Percentiles rank a stretch among this genome's conserved stretches.
These are phyloP conservation scores for Rotaria macrura DNA, from an alignment of 2,888 invertebrate genomes.

Conservation along the genomic window DNA sequence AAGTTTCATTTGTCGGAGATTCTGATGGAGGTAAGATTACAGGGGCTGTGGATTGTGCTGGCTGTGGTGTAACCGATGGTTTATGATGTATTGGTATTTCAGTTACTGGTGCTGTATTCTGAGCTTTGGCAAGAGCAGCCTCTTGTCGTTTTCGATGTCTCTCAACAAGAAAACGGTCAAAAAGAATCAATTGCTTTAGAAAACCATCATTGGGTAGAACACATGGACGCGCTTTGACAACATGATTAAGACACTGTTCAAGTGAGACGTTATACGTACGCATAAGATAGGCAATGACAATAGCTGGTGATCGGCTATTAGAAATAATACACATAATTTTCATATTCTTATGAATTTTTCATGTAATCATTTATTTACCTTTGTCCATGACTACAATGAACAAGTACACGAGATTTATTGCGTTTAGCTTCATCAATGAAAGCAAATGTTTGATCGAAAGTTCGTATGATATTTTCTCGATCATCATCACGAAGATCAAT, in stretches of 20 bases:
- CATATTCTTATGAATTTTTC: no score
- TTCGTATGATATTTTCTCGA: background rate
- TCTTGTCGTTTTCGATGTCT: background rate
- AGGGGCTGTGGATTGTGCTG: background rate
- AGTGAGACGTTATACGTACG: background rate
- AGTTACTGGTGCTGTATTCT: background rate
- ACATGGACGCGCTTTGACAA: conserved; percentile 12
- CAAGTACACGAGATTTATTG: background rate
- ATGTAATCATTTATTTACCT: background rate
- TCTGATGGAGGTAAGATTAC: background rate
- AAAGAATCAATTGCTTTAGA: background rate
- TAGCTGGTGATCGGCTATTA: background rate
- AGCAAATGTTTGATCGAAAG: background rate
- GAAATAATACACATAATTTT: no score
- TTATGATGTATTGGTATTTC: background rate
- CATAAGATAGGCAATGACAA: conserved; percentile 3
- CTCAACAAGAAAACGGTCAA: background rate
- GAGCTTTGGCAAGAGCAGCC: background rate
- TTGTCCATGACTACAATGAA: conserved; percentile 18
- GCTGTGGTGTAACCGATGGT: background rate
- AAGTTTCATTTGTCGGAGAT: background rate
- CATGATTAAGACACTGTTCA: background rate
- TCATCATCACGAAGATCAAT: conserved; percentile 20
- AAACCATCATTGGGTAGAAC: background rate
- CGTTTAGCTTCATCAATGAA: background rate